Evolutionary conservation across 2,888 invertebrate species (phyloP), one percentile per base, ranked within the genome.

Genomic region (Buathra laborator): DNA sequence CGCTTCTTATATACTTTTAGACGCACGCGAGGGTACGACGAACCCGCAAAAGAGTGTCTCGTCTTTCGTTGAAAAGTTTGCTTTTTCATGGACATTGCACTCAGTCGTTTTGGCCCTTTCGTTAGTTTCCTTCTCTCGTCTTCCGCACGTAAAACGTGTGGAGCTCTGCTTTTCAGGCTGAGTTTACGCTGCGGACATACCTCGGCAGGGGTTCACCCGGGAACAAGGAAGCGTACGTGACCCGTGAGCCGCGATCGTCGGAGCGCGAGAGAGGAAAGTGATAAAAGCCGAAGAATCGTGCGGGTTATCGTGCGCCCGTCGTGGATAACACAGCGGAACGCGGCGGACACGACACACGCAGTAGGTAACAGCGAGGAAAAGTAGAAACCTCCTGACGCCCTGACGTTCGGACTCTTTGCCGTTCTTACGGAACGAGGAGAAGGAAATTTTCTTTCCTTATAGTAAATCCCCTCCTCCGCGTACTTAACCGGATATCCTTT

Each of bases 41-140:
- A 53, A 0, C 46, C 29, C 32, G 62, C 44, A 29, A 64, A 14
- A 64, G 56, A 70, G 62, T 67, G 67, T 68, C 67, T 66, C 72
- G 68, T 48, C 2, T 0, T 53, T 3, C 16, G 53, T 53, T 53
- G 19, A 53, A 75, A 76, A 81, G 84, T 84, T 86, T 86, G 79
- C 84, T 85, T 81, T 83, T 86, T 83, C 81, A 83, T 85, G 81
- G 78, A 80, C 77, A 51, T 81, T 81, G 72, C 64, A 77, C 76
- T 68, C 67, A 19, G 53, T 32, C 43, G 64, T 67, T 71, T 44
- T 84, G 24, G 84, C 67, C 70, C 79, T 72, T 72, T 67, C n/a
- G 32, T 51, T 24, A 24, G 48, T 59, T 32, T 62, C 10, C 53
- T 48, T 72, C 37, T 53, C 44, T 24, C 51, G 77, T 64, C 16